phyloP scores from a whole-genome alignment of 2,888 invertebrate genomes.

The Sinelater perroti region DNA sequence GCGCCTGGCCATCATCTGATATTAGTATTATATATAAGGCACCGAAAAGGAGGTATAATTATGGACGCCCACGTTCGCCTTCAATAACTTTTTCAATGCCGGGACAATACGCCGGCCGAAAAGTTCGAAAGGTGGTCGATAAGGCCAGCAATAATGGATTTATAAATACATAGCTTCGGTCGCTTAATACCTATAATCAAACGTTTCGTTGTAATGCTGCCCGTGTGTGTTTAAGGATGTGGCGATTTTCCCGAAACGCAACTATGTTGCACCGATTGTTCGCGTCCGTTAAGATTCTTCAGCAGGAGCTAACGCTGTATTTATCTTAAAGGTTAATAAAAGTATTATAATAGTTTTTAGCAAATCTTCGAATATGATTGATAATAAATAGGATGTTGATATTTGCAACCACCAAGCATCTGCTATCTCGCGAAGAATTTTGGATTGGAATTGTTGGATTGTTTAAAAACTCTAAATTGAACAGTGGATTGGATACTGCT shows the following conservation, averaged over 20 bases:
- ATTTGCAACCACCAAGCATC: too few species aligned
- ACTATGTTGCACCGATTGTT: too few species aligned
- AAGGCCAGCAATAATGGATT: constrained; percentile 23
- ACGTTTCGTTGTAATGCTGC: not conserved
- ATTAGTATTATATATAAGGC: constrained; percentile 13
- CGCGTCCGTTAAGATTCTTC: too few species aligned
- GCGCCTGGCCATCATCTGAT: constrained; percentile 9
- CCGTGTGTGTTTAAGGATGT: not conserved
- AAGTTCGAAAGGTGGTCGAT: constrained; percentile 30
- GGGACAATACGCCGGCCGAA: constrained; percentile 16
- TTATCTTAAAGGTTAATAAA: too few species aligned
- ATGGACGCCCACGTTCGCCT: constrained; percentile 21
- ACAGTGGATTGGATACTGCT: too few species aligned
- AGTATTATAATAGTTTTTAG: too few species aligned
- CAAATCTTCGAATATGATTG: too few species aligned
- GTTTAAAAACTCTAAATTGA: too few species aligned
- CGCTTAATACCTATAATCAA: constrained; percentile 27
- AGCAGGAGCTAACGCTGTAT: too few species aligned
- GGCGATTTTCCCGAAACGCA: not conserved
- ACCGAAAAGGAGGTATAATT: constrained; percentile 22
- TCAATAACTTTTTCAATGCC: constrained; percentile 17
- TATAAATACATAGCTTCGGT: constrained; percentile 27
- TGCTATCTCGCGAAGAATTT: too few species aligned
- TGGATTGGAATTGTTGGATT: too few species aligned
- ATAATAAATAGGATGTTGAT: too few species aligned